Conservation (phyloP, 2,797 vertebrate genomes). For the Trachops cirrhosus region DNA sequence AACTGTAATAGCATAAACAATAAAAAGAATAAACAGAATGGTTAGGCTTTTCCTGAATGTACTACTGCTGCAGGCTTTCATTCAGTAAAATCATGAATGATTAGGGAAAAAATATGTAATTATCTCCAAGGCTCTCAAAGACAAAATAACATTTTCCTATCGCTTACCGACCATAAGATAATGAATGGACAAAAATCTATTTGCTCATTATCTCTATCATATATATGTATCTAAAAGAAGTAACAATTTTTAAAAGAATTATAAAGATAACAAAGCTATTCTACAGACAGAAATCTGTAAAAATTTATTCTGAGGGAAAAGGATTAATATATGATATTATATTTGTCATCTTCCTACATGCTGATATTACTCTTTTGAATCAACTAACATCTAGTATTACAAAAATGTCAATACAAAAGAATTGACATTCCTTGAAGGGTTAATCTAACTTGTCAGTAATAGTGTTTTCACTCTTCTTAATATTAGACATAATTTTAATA, state of each 20-base stretch:
- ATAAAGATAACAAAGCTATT: constrained; percentile 38
- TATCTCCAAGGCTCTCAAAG: constrained; percentile 54
- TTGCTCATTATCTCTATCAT: constrained; percentile 42
- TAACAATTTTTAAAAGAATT: background rate
- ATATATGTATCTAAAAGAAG: constrained; percentile 45
- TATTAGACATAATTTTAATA: constrained; percentile 37
- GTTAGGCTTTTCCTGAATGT: constrained; percentile 11
- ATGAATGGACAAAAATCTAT: constrained; percentile 34
- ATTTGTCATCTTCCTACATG: constrained; percentile 25
- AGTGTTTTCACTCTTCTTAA: constrained; percentile 20
- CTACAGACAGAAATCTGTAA: constrained; percentile 38
- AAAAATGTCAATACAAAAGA: background rate
- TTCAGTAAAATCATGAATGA: constrained; percentile 56
- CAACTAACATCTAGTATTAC: background rate
- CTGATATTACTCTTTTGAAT: background rate
- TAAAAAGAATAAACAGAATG: no score
- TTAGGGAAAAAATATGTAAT: background rate
- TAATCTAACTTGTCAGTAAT: background rate
- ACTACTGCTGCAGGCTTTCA: background rate
- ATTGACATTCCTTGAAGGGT: background rate
- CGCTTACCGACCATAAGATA: constrained; percentile 37
- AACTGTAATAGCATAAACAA: no score
- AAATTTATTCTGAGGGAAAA: constrained; percentile 45
- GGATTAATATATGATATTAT: constrained; percentile 35
- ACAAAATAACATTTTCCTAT: constrained; percentile 1